Evolutionary conservation across 2,797 vertebrate genomes (phyloP).

Genomic region (Mergus octosetaceus): DNA sequence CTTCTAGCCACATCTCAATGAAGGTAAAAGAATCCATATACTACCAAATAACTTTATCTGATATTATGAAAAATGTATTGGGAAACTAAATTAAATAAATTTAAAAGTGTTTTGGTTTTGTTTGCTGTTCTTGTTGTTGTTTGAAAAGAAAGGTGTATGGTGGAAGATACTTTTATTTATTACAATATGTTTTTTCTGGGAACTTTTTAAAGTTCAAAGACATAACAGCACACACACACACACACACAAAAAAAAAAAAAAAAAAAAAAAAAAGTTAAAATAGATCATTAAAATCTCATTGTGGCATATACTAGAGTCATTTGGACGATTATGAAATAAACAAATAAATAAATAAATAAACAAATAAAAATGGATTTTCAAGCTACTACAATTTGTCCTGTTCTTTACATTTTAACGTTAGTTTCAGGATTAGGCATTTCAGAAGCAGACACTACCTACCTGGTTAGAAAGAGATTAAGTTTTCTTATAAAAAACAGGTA

Average conservation of each 20-base stretch:
- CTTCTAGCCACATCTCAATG: background rate
- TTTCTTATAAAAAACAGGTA: conserved; percentile 50
- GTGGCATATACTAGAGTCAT: background rate
- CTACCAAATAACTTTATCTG: background rate
- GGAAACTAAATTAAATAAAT: background rate
- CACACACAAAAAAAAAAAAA: no score
- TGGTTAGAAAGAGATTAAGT: conserved; percentile 41
- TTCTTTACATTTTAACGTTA: conserved; percentile 41
- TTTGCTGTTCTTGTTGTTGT: background rate
- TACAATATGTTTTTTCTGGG: background rate
- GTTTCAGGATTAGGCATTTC: conserved; percentile 10
- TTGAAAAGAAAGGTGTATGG: background rate
- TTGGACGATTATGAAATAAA: background rate
- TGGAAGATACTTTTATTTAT: background rate
- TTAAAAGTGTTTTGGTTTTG: background rate
- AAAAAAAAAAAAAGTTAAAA: background rate
- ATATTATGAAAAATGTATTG: background rate
- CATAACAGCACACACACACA: background rate
- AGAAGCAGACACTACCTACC: conserved; percentile 8
- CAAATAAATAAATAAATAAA: no score
- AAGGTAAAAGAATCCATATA: background rate
- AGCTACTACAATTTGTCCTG: background rate
- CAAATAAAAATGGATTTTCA: background rate
- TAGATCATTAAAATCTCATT: conserved; percentile 1
- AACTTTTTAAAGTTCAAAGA: background rate